Evolutionary conservation across 2,113 vertebrate species (phyloP), one percentile per base, ranked within the genome.

Genomic region (Petrocephalus zakoni): DNA sequence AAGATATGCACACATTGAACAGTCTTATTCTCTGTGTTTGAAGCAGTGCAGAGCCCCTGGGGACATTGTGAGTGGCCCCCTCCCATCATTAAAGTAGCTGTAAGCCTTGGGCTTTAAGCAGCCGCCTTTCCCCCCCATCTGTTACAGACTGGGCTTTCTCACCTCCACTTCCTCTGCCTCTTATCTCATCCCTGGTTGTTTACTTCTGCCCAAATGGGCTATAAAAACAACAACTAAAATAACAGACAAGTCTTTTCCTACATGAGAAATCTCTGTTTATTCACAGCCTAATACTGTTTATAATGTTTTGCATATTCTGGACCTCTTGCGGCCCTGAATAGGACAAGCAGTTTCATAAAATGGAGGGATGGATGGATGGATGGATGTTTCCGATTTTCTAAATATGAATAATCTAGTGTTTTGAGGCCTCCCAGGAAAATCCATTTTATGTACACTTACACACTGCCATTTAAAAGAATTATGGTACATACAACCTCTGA

Each of bases 151-250:
- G 82, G 81, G 13, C 0, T 88, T 89, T 95, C 90, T 92, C 95
- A 93, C 95, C 93, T 95, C 91, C 21, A 91, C 93, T 96, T 96
- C 95, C 95, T 92, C 91, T 94, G 88, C 4, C n/a, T 52, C 22
- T 85, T 9, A 87, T 82, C 13, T 75, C 92, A 94, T 95, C 94
- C 87, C 94, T 92, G 92, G 89, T 42, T 75, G 21, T 90, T 58
- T 78, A 89, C 37, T 78, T 42, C 61, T 58, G 75, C 90, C 92
- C 93, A 93, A 91, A 94, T 93, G 92, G 92, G 90, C 90, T 93
- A 93, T 88, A 89, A 92, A 94, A 95, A 96, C 95, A 93, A 90
- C 95, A 94, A 93, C 94, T 95, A 95, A 22, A 95, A 94, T 92
- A 95, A 94, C 94, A 93, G 58, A 42, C 72, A n/a, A 19, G 2